These are phyloP conservation scores for Kryptopterus vitreolus DNA, from an alignment of 2,797 vertebrate genomes.

Conservation along the genomic window DNA sequence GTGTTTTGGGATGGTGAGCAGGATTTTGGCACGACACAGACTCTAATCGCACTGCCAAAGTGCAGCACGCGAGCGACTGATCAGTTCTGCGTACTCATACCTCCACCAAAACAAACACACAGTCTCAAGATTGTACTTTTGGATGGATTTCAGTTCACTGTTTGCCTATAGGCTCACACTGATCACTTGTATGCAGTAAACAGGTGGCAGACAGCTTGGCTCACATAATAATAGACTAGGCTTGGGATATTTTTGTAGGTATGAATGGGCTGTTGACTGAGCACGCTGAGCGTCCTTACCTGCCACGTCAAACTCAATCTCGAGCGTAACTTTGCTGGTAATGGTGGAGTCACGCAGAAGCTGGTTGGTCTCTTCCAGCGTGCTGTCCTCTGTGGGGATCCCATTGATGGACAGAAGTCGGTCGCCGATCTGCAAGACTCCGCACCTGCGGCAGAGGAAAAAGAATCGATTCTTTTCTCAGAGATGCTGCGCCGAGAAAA, in stretches of 20 bases:
- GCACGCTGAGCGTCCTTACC: conserved; percentile 69
- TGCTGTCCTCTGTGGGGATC: conserved; percentile 94
- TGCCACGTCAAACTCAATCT: conserved; percentile 98
- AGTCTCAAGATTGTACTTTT: conserved; percentile 7
- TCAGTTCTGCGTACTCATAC: conserved; percentile 6
- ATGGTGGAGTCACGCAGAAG: conserved; percentile 94
- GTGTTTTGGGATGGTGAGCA: conserved; percentile 9
- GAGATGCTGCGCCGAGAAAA: not conserved
- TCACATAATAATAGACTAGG: not conserved
- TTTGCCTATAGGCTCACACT: conserved; percentile 10
- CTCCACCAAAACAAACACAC: conserved; percentile 27
- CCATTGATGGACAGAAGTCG: conserved; percentile 95
- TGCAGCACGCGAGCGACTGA: conserved; percentile 16
- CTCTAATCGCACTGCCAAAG: conserved; percentile 37
- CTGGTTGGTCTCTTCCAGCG: conserved; percentile 97
- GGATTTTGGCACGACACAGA: not conserved
- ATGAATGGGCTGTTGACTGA: not conserved
- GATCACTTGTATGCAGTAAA: conserved; percentile 36
- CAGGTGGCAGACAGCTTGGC: conserved; percentile 34
- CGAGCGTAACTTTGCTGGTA: conserved; percentile 92
- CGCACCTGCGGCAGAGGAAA: too few relatives aligned
- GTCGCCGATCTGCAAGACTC: conserved; percentile 95
- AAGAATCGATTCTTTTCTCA: too few relatives aligned
- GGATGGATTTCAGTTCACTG: conserved; percentile 21
- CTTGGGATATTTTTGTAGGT: not conserved